These are phyloP conservation scores for Palaemon carinicauda DNA, from an alignment of 1,140 invertebrate species.

Conservation along the genomic window DNA sequence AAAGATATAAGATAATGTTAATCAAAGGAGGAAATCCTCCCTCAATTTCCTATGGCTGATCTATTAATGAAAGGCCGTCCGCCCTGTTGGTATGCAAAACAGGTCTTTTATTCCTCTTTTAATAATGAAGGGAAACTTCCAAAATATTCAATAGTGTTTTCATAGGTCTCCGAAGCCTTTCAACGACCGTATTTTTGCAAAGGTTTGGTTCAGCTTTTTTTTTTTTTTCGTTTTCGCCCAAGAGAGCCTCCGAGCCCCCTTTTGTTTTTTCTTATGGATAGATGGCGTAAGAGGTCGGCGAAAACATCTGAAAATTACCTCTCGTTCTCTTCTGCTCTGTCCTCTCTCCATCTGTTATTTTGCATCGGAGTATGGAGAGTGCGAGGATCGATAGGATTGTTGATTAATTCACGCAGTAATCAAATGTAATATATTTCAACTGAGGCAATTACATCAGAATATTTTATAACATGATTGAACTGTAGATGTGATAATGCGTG, in stretches of 20 bases:
- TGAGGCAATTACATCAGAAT: too few relatives aligned
- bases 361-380: too few relatives aligned
- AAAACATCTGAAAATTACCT: not conserved
- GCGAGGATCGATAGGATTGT: too few relatives aligned
- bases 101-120: not conserved
- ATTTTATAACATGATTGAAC: not conserved
- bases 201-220: conserved; percentile 47
- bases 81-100: not conserved
- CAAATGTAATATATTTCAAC: too few relatives aligned
- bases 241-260: conserved; percentile 33
- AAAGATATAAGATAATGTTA: too few relatives aligned
- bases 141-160: conserved; percentile 51
- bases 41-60: too few relatives aligned
- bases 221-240: conserved; percentile 26
- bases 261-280: conserved; percentile 51
- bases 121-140: not conserved
- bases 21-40: too few relatives aligned
- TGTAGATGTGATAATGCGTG: too few relatives aligned
- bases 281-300: conserved; percentile 16
- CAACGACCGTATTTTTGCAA: conserved; percentile 31
- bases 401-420: too few relatives aligned
- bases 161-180: conserved; percentile 52
- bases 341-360: not conserved
- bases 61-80: too few relatives aligned
- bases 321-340: not conserved